Evolutionary conservation across 2,888 invertebrate species (phyloP).

Genomic region (Andrena chrysosceles): DNA sequence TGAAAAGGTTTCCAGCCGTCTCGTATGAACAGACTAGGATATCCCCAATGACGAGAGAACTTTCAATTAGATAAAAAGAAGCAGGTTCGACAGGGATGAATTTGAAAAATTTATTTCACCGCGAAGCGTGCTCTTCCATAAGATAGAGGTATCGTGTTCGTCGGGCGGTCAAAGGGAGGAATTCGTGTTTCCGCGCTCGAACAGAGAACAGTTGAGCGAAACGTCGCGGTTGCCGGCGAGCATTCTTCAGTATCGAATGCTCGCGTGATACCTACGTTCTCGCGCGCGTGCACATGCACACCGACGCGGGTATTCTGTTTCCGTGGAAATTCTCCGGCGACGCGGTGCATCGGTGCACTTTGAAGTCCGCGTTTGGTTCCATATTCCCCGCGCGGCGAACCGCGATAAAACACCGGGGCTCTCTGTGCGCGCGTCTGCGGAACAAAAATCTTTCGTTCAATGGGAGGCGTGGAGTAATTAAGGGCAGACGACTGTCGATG

Average conservation of each 20-base stretch:
- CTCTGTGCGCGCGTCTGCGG: slow-evolving; percentile 23
- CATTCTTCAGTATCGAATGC: slow-evolving; percentile 65
- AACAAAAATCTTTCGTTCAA: slow-evolving; percentile 53
- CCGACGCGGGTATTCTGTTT: slow-evolving; percentile 61
- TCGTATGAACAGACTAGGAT: slow-evolving; percentile 16
- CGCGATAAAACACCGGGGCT: slow-evolving; percentile 60
- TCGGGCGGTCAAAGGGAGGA: neutral
- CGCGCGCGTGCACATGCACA: slow-evolving; percentile 49
- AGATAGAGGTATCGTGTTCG: neutral
- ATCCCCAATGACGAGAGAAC: neutral
- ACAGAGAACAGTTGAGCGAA: slow-evolving; percentile 31
- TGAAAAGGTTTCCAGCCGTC: neutral
- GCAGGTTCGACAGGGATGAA: neutral
- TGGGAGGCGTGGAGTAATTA: slow-evolving; percentile 45
- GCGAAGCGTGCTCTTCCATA: neutral
- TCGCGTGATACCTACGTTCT: slow-evolving; percentile 58
- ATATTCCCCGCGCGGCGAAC: slow-evolving; percentile 44
- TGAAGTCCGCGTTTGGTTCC: slow-evolving; percentile 51
- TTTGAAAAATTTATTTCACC: neutral
- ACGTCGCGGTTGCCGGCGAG: neutral
- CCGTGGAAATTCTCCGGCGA: slow-evolving; percentile 58
- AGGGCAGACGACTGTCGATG: slow-evolving; percentile 49
- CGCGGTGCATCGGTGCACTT: slow-evolving; percentile 62
- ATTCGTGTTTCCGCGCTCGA: neutral
- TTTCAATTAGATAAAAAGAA: neutral